These are phyloP conservation scores for Leptopilina myrica DNA, from an alignment of 2,888 invertebrate genomes.

Conservation along the genomic window DNA sequence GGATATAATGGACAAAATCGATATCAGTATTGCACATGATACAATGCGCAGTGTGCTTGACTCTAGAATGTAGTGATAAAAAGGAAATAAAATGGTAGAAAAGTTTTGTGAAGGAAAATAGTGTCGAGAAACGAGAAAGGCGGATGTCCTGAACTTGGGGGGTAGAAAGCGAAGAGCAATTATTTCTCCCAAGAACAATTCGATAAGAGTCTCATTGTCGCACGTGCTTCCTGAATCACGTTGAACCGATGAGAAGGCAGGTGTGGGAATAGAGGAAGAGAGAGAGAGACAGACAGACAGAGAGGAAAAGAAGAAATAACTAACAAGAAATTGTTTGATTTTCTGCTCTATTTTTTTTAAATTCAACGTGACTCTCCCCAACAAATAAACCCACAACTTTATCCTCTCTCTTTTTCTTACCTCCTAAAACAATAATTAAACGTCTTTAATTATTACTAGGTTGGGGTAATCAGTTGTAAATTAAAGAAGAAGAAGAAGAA, in stretches of 20 bases:
- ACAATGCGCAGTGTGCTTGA: neutral
- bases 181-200: conserved; percentile 38
- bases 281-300: no score
- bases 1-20: neutral
- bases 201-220: conserved; percentile 8
- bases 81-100: conserved; percentile 13
- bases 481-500: no score
- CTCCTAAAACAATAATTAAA: neutral
- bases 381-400: neutral
- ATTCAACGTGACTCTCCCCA: neutral
- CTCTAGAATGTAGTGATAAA: conserved; percentile 17
- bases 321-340: neutral
- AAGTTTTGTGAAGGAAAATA: conserved; percentile 7
- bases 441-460: neutral
- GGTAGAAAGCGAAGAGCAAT: conserved; percentile 24
- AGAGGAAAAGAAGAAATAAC: neutral
- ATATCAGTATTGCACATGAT: neutral
- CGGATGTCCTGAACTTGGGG: conserved; percentile 26
- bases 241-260: no score
- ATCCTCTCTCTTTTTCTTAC: neutral
- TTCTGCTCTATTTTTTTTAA: conserved; percentile 20
- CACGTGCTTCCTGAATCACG: conserved; percentile 28
- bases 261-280: no score
- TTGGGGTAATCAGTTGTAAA: no score
- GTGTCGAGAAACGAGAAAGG: conserved; percentile 27